Conservation (phyloP, 2,797 vertebrate genomes). For the Odontamblyopus lacepedii region DNA sequence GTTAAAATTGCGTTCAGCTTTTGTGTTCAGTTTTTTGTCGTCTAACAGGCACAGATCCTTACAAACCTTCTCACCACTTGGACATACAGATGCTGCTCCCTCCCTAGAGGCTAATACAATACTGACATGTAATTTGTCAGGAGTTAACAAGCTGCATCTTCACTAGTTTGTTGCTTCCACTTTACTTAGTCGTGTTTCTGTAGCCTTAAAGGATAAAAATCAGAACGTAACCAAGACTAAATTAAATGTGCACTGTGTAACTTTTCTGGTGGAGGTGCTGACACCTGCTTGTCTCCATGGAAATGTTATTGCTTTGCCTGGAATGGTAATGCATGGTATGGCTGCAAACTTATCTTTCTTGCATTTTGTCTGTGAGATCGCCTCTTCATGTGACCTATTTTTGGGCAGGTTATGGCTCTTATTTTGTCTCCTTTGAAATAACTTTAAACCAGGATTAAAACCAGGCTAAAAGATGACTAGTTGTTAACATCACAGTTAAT, state of each 20-base stretch:
- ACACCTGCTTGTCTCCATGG: no score
- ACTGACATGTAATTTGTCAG: slow-evolving; percentile 22
- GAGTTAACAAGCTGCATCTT: slow-evolving; percentile 38
- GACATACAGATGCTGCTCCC: slow-evolving; percentile 33
- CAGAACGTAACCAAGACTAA: neutral
- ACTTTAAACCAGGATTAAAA: neutral
- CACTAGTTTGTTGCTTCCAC: slow-evolving; percentile 50
- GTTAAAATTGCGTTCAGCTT: slow-evolving; percentile 18
- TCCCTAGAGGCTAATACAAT: slow-evolving; percentile 17
- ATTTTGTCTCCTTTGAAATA: no score
- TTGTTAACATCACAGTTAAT: no score
- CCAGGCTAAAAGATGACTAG: neutral
- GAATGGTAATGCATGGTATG: no score
- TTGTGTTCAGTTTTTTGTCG: slow-evolving; percentile 7
- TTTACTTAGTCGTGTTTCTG: neutral
- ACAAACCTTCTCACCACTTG: slow-evolving; percentile 13
- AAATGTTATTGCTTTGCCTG: no score
- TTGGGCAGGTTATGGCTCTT: no score
- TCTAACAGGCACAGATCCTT: slow-evolving; percentile 6
- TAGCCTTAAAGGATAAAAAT: neutral
- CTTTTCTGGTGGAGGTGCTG: no score
- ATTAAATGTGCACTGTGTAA: no score
- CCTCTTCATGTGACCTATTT: no score
- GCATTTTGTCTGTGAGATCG: no score
- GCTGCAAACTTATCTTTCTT: no score